Evolutionary conservation across 1,140 invertebrate genomes (phyloP).

Genomic region (Zaprionus tsacasi): DNA sequence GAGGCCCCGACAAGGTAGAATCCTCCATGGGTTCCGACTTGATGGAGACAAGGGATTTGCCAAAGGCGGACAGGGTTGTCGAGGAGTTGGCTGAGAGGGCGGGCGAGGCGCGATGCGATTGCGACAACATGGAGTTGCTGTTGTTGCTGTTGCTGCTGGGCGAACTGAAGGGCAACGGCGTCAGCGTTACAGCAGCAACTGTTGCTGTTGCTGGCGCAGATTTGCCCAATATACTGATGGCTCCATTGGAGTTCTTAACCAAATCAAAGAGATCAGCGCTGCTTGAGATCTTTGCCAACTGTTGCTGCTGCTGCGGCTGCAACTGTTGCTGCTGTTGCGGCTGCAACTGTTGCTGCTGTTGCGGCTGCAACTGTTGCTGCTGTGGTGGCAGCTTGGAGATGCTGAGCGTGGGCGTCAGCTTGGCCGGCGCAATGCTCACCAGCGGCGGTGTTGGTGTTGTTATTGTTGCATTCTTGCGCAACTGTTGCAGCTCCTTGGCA

Average conservation of each 20-base stretch:
- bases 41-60: conserved; percentile 51
- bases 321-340: no score
- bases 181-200: conserved; percentile 20
- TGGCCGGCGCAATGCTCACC: conserved; percentile 44
- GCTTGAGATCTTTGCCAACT: conserved; percentile 36
- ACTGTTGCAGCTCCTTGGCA: conserved; percentile 58
- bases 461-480: conserved; percentile 54
- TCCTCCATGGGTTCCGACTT: conserved; percentile 64
- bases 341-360: conserved; percentile 33
- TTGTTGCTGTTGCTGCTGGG: conserved; percentile 63
- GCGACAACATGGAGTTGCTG: conserved; percentile 31
- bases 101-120: conserved; percentile 51
- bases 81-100: conserved; percentile 63
- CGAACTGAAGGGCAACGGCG: conserved; percentile 60
- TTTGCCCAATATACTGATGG: conserved; percentile 68
- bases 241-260: conserved; percentile 79
- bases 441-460: conserved; percentile 5
- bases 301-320: no score
- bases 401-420: conserved; percentile 67
- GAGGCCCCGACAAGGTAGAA: conserved; percentile 12
- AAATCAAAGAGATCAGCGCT: conserved; percentile 78
- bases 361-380: conserved; percentile 28
- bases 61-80: conserved; percentile 65
- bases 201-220: background rate
- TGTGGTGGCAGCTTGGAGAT: conserved; percentile 49